A percentile compares a stretch with the other conserved stretches of the same genome.
These are phyloP conservation scores for Tetraodon nigroviridis DNA, from an alignment of 2,113 vertebrate genomes.

Conservation along the genomic window DNA sequence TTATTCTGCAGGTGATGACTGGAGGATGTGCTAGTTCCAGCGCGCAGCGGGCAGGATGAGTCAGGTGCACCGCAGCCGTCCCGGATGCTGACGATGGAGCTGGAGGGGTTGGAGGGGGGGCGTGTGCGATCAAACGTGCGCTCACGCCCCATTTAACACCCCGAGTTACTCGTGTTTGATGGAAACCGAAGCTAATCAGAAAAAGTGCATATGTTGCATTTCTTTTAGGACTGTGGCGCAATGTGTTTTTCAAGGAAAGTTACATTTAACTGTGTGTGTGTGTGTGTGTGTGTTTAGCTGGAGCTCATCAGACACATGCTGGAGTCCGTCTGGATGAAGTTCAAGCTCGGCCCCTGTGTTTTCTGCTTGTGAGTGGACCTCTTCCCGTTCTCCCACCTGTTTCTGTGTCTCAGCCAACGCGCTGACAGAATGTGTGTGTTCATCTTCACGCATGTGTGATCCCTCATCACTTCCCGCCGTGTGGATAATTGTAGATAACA, in stretches of 20 bases:
- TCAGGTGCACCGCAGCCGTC: not conserved
- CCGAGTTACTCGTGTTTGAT: not conserved
- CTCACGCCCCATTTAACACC: not conserved
- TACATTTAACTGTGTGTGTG: not conserved
- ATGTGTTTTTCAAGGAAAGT: not conserved
- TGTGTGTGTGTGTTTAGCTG: conserved; percentile 76
- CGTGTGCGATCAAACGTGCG: not conserved
- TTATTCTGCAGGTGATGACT: conserved; percentile 49
- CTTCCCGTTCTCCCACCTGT: not conserved
- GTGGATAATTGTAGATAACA: conserved; percentile 3
- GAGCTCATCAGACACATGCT: conserved; percentile 84
- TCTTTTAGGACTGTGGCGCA: not conserved
- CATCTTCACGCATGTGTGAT: conserved; percentile 8
- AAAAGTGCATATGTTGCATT: not conserved
- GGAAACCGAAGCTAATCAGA: conserved; percentile 17
- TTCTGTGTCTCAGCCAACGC: conserved; percentile 3
- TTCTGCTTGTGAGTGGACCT: conserved; percentile 80
- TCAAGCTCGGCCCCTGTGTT: conserved; percentile 71
- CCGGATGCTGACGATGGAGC: not conserved
- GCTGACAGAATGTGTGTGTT: conserved; percentile 22
- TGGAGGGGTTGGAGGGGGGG: not conserved
- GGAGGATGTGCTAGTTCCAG: conserved; percentile 8
- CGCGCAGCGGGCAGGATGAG: not conserved
- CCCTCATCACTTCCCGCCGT: conserved; percentile 1
- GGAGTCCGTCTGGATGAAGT: conserved; percentile 85